Evolutionary conservation across 2,113 vertebrate species (phyloP).

Genomic region (Neogale vison): DNA sequence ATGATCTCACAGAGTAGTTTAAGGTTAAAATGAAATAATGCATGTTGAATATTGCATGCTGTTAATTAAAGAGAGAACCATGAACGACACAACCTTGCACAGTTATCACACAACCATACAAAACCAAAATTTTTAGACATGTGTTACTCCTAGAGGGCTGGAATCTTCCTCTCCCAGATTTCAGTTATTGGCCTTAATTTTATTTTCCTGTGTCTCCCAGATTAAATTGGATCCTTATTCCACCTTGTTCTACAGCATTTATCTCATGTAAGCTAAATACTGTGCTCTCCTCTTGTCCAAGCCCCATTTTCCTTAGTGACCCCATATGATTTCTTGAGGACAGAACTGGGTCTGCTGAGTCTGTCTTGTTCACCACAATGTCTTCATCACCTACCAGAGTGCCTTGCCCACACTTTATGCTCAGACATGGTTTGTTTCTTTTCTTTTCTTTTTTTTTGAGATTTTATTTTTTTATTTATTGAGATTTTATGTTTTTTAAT

Average conservation of each 20-base stretch:
- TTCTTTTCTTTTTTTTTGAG: too few species aligned
- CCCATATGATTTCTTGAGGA: not conserved
- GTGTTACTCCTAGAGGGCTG: not conserved
- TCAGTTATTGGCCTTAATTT: not conserved
- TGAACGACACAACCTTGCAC: not conserved
- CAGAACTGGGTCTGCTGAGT: not conserved
- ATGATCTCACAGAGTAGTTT: not conserved
- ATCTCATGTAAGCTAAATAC: not conserved
- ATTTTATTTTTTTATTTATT: too few species aligned
- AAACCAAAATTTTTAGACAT: not conserved
- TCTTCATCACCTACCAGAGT: not conserved
- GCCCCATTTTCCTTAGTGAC: not conserved
- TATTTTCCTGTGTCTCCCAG: not conserved
- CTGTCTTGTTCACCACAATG: not conserved
- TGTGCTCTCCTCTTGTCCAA: not conserved
- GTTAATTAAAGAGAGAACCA: not conserved
- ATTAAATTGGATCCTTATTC: not conserved
- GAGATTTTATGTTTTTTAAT: too few species aligned
- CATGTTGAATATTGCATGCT: not conserved
- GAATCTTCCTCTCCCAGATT: not conserved
- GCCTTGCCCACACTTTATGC: not conserved
- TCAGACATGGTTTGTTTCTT: not conserved
- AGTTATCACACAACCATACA: not conserved
- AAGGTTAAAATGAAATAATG: not conserved
- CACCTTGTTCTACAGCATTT: not conserved